Base-by-base conservation (phyloP, 2,888 invertebrate species). In the Nymphalis urticae region DNA sequence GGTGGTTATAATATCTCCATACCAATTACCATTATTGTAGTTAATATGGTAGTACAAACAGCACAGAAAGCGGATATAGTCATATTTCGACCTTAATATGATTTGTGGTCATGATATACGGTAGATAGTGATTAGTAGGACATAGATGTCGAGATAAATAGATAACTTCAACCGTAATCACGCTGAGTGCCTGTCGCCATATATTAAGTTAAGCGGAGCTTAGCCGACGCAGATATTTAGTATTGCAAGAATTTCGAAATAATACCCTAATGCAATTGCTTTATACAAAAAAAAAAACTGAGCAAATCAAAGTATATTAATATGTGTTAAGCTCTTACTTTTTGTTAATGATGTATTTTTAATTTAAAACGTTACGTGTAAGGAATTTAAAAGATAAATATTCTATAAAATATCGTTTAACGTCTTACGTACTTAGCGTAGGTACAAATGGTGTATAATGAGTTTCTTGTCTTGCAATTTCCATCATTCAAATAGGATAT, bases 101-200 rank as follows among this genome's bases (percentile, higher is more conserved):
- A 61, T 48, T 24, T 48, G 21, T 60, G 42, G 54, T 27, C 47
- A 24, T 42, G 36, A 61, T 48, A n/a, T 48, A 61, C 47, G 48
- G 48, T 10, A n/a, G 27, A 60, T 63, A 51, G 63, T 65, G 61
- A 62, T 69, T 66, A 66, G 66, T 66, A 66, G 47, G 59, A 64
- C 67, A 48, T 63, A 64, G 64, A 66, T 67, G 65, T 64, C 63
- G 60, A 72, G 69, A 72, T 68, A 72, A 73, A 67, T 75, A 75
- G 73, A 73, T 77, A 75, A 76, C 77, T 79, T 78, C 79, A 76
- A 79, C 78, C 82, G 84, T 88, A 90, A 91, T 92, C 86, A 85
- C 74, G 83, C 82, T 82, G 88, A 92, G 90, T 92, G 90, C 85
- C 84, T 86, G 88, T 87, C 88, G 84, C 87, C 84, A 86, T 90